A percentile compares a stretch with the other conserved stretches of the same genome.
These are phyloP conservation scores for Hylomyscus alleni DNA, from an alignment of 2,797 vertebrate genomes.

Conservation along the genomic window DNA sequence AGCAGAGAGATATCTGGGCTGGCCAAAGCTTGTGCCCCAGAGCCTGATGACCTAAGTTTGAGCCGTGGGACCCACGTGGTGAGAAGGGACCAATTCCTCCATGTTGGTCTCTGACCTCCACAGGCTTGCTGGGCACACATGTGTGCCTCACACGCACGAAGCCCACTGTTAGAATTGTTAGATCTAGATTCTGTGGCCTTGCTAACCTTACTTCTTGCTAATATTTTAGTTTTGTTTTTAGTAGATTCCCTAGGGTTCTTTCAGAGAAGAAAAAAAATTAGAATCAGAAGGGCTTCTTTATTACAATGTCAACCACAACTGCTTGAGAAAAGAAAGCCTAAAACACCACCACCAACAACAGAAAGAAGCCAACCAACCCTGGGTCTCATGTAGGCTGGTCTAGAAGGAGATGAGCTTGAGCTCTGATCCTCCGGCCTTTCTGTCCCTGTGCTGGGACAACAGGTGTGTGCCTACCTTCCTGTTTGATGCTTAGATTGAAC, in stretches of 20 bases:
- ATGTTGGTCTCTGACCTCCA: background rate
- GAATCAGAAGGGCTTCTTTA: background rate
- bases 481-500: background rate
- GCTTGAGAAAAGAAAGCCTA: background rate
- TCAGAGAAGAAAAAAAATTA: background rate
- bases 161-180: background rate
- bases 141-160: background rate
- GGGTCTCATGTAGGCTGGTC: background rate
- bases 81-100: background rate
- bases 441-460: background rate
- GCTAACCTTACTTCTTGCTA: slow-evolving; percentile 11
- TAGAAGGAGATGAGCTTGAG: background rate
- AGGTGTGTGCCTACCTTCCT: no score
- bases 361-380: background rate
- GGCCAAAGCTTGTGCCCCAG: background rate
- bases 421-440: background rate
- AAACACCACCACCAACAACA: background rate
- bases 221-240: slow-evolving; percentile 32
- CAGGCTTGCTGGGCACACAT: background rate
- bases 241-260: background rate
- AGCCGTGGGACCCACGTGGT: background rate
- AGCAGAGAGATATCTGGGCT: background rate
- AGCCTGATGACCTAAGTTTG: background rate
- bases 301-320: background rate
- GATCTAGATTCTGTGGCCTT: background rate